Percentiles rank a stretch among this genome's conserved stretches.
These are phyloP conservation scores for Alviniconcha strummeri DNA, from an alignment of 2,888 invertebrate genomes.

Conservation along the genomic window DNA sequence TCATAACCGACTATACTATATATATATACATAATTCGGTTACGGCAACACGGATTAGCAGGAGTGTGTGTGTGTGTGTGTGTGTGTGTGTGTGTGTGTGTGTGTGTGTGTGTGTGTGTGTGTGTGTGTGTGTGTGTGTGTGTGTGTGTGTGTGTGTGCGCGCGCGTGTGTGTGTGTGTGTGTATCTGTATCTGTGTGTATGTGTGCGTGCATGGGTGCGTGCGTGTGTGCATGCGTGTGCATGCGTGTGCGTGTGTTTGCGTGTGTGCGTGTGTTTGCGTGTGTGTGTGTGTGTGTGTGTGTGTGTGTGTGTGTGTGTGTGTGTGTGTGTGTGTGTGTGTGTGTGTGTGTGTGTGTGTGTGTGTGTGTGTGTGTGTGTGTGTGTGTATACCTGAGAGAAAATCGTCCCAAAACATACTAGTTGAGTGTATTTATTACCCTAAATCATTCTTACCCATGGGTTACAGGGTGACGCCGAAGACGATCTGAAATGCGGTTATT, in stretches of 20 bases:
- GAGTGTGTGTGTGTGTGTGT: too few species aligned
- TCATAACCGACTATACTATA: too few species aligned
- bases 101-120: too few species aligned
- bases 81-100: too few species aligned
- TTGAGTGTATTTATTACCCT: neutral
- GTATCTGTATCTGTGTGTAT: neutral
- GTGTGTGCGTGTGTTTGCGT: neutral
- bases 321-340: conserved; percentile 8
- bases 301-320: neutral
- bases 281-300: neutral
- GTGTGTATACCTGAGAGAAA: neutral
- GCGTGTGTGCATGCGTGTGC: neutral
- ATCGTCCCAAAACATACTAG: neutral
- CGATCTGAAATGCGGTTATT: too few species aligned
- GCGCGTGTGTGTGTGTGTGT: neutral
- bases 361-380: conserved; percentile 15
- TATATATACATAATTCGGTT: too few species aligned
- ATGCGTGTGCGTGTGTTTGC: neutral
- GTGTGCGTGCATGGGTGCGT: neutral
- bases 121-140: too few species aligned
- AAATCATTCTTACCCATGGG: neutral
- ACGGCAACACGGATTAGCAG: too few species aligned
- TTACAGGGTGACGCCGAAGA: neutral
- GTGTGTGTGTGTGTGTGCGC: neutral
- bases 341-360: conserved; percentile 7